Base-by-base conservation (phyloP, 1,140 invertebrate species). In the Drosophila pallidifrons region DNA sequence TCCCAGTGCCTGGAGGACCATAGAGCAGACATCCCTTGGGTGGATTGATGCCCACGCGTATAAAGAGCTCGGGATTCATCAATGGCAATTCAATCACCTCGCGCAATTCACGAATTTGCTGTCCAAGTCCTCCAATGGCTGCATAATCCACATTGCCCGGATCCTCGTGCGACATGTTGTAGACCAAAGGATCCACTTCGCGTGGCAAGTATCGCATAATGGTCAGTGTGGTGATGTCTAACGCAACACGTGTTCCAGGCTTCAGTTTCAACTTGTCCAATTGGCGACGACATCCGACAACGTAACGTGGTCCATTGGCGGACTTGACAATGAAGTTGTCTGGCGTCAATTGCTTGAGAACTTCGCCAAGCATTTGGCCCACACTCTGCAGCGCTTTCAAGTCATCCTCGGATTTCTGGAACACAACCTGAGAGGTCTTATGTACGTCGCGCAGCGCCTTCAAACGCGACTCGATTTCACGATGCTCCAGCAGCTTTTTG, bases 341-440 rank as follows among this genome's bases (percentile, higher is more conserved):
- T 94, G 99, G 99, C 68, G 98, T 99, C 6, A 99, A 94, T 93
- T 99, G 99, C 92, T 99, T 99, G 5, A 99, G 93, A 10, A 99
- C 98, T 94, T 99, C 99, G 11, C 99, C 99, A 74, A 99, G 98
- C 94, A 99, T 99, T 95, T 99, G 99, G 8, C 99, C 99, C 87
- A 99, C 99, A 94, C 98, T 99, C 93, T 99, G 99, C 11, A 99
- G 93, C 13, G 99, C 98, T 94, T 99, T 99, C 43, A 99, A 93
- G 93, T 99, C 98, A 94, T 99, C 99, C 94, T 99, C 99, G 75
- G 98, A 99, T 93, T 99, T 99, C 87, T 99, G 98, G 94, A 98
- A 99, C 83, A 99, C 96, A 93, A 99, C 99, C 8, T 97, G 99
- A 30, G 99, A 93, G 78, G 99, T 97, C 93, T 99, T 99, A 11